Evolutionary conservation across 1,140 invertebrate species (phyloP), one percentile per base, ranked within the genome.

Genomic region (Chironomus tepperi): DNA sequence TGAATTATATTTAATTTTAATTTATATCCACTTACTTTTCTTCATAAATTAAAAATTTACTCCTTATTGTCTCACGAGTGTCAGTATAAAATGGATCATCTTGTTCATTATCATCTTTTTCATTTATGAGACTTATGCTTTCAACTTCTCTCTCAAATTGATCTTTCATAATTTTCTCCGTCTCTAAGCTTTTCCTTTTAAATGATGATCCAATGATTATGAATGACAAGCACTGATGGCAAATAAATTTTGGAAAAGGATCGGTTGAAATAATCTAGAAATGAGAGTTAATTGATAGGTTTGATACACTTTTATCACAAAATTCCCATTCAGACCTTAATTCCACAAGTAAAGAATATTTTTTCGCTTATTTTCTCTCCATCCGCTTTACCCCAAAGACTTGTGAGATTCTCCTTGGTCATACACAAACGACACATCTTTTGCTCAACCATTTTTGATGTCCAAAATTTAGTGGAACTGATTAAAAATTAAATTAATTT

Each of bases 1-100:
- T n/a, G n/a, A n/a, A n/a, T n/a, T n/a, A n/a, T n/a, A n/a, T n/a
- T n/a, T 16, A 65, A 65, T n/a, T 18, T 67, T 67, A 5, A 5
- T 67, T 47, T 47, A 12, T 47, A 12, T 47, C 43, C 8, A 57
- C 65, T 70, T 8, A 70, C 65, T 70, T 18, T 21, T 70, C 65
- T 70, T 70, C 65, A 19, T 70, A 70, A 19, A 21, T 16, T 10
- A 70, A 70, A 19, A 19, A 70, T 70, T 70, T 70, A 57, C 15
- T 57, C n/a, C 10, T 57, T 12, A 57, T 57, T 57, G 47, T n/a
- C 5, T 57, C 47, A 15, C 47, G 12, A n/a, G 47, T 57, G 47
- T 57, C 47, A n/a, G 47, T 57, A 57, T n/a, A n/a, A 10, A 21
- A 70, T 18, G 65, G 16, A 21, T 19, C 65, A 70, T 70, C 65